Evolutionary conservation across 2,797 vertebrate genomes (phyloP).

Genomic region (Uromys caudimaculatus): DNA sequence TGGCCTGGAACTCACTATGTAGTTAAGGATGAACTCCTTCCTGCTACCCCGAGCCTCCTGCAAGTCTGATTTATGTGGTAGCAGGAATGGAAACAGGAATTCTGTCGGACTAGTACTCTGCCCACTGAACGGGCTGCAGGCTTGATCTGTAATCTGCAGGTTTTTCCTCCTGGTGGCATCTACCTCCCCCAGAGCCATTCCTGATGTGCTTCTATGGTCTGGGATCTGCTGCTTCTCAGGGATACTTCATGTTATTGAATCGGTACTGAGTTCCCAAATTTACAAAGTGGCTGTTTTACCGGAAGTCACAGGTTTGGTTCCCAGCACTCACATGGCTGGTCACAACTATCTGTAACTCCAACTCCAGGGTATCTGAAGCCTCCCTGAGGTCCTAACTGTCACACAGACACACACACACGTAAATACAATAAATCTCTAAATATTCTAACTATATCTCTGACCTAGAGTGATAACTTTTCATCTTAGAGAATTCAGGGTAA

Average conservation of each 20-base stretch:
- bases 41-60: neutral
- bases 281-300: neutral
- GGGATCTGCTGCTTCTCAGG: neutral
- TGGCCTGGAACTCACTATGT: neutral
- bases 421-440: neutral
- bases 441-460: neutral
- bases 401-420: neutral
- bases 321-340: neutral
- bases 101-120: no score
- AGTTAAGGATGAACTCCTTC: no score
- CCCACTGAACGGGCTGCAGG: neutral
- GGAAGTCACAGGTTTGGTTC: neutral
- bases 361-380: neutral
- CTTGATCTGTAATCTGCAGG: neutral
- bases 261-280: no score
- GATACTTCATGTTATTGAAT: neutral
- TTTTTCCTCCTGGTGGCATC: no score
- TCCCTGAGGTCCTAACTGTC: neutral
- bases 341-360: neutral
- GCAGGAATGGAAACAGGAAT: no score
- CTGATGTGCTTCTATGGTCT: neutral
- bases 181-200: neutral
- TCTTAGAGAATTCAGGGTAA: neutral
- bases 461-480: no score
- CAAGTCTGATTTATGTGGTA: neutral